Percentiles rank a stretch among this genome's conserved stretches.
Conservation (phyloP, 2,113 vertebrate species). For the Pelodiscus sinensis region DNA sequence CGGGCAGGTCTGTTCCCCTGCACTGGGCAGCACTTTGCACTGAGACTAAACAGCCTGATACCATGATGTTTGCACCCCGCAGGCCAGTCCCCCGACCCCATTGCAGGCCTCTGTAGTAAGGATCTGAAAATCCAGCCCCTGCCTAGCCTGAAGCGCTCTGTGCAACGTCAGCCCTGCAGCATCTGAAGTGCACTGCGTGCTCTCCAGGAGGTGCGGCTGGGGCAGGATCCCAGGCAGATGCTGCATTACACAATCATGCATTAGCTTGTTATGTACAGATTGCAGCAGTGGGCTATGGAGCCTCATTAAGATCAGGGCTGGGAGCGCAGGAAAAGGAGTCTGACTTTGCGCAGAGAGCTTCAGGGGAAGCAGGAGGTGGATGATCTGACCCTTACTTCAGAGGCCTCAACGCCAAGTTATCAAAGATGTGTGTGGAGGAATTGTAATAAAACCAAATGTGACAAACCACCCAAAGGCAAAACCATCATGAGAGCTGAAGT, state of each 20-base stretch:
- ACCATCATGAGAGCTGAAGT: not conserved
- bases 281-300: too few species aligned
- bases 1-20: not conserved
- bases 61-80: not conserved
- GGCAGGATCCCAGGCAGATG: not conserved
- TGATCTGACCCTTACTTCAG: too few species aligned
- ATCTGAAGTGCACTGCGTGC: not conserved
- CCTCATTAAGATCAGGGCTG: not conserved
- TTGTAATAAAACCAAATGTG: not conserved
- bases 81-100: not conserved
- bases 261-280: not conserved
- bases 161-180: not conserved
- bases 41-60: not conserved
- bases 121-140: not conserved
- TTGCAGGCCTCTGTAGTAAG: rapidly evolving
- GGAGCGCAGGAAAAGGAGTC: too few species aligned
- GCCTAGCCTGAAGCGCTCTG: too few species aligned
- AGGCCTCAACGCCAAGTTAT: not conserved
- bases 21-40: not conserved
- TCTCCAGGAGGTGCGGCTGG: not conserved
- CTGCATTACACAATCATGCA: not conserved
- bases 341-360: too few species aligned
- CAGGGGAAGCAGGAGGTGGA: too few species aligned
- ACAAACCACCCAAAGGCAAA: not conserved
- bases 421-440: not conserved